Evolutionary conservation across 1,140 invertebrate genomes (phyloP), one percentile per base, ranked within the genome.

Genomic region (Nebria ingens): DNA sequence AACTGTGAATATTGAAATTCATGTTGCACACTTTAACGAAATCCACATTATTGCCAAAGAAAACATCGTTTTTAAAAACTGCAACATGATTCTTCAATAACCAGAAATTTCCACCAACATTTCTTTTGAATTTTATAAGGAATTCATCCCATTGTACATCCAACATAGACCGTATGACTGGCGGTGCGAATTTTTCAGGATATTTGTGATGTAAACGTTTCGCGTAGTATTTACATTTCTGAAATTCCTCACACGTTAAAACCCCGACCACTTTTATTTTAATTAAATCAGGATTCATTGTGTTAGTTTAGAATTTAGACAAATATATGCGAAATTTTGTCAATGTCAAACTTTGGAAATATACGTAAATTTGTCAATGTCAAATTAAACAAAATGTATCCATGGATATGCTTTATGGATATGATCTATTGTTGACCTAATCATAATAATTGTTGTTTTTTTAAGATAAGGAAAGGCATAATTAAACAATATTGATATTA

Each of bases 41-140:
- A 55, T 71, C 73, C 1, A 67, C 62, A 54, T 71, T 66, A 34
- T 74, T 73, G 1, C 75, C 76, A 11, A 77, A 54, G 53, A 70
- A 71, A 54, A 69, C 62, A 15, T 68, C 69, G 56, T 77, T 70
- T 0, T 69, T 53, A 34, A 75, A 65, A 1, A 77, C 64, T 9
- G 67, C 72, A 12, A 75, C 69, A 51, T 64, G 59, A 19, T 61
- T 67, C 50, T 59, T 58, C 4, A 62, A 38, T 11, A 45, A 19
- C 67, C 67, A 69, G 25, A 66, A 21, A 19, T 49, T 56, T 12
- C 53, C 55, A 2, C 59, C 59, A 45, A 15, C 56, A 56, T 50
- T 42, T 55, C 11, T 57, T 45, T 19, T 52, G 53, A 1, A 56
- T 45, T 53, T 55, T 23, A 6, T 13, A 12, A 49, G 25, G 29